Conservation (phyloP, 2,888 invertebrate species). For the Trisateles emortualis region DNA sequence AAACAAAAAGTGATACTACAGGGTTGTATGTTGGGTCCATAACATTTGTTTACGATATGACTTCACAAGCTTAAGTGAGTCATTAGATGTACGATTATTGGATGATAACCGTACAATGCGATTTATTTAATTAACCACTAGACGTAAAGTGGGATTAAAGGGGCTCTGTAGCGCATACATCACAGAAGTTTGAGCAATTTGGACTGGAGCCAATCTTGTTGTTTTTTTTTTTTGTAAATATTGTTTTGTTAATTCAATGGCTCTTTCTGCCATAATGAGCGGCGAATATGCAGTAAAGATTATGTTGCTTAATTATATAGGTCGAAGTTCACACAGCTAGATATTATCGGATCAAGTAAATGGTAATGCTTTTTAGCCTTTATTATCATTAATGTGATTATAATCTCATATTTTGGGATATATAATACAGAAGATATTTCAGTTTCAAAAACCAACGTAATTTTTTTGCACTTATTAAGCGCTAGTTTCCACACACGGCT, state of each 20-base stretch:
- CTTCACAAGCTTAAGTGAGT: conserved; percentile 19
- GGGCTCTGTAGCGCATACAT: conserved; percentile 64
- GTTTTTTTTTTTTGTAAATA: conserved; percentile 49
- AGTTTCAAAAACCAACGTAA: no score
- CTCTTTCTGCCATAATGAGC: conserved; percentile 38
- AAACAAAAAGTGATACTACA: conserved; percentile 43
- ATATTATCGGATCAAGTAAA: no score
- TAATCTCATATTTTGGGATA: no score
- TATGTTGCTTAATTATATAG: conserved; percentile 17
- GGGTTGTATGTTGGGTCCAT: conserved; percentile 42
- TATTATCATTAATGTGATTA: neutral
- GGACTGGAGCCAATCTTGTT: conserved; percentile 70
- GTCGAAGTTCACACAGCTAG: neutral
- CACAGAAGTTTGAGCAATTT: conserved; percentile 66
- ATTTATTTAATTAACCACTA: conserved; percentile 68
- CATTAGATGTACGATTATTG: conserved; percentile 38
- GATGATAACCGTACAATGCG: conserved; percentile 44
- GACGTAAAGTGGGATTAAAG: conserved; percentile 60
- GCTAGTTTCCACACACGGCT: no score
- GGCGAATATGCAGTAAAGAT: conserved; percentile 32
- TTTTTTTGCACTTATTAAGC: no score
- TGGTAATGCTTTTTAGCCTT: no score
- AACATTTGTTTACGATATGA: conserved; percentile 20
- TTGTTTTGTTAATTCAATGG: conserved; percentile 36
- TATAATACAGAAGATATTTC: no score